Conservation (phyloP, 2,797 vertebrate genomes). For the Bucorvus abyssinicus region DNA sequence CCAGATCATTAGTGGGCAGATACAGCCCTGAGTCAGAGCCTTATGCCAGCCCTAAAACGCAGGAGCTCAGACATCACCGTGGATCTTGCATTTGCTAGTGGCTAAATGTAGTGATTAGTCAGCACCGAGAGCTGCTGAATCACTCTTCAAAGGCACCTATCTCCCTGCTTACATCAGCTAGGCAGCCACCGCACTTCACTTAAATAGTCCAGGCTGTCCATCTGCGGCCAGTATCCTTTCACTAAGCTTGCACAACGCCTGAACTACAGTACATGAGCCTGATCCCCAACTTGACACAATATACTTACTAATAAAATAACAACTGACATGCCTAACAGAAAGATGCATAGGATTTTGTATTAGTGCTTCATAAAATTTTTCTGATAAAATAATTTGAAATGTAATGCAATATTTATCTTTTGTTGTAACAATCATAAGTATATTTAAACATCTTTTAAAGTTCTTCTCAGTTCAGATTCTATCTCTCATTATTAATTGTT, state of each 20-base stretch:
- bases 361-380: background rate
- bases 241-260: background rate
- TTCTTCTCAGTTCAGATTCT: background rate
- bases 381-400: background rate
- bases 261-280: rapidly evolving
- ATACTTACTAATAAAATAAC: background rate
- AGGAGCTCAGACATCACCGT: constrained; percentile 55
- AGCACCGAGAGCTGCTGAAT: constrained; percentile 67
- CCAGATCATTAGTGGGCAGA: constrained; percentile 57
- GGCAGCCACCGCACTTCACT: constrained; percentile 8
- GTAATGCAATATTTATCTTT: background rate
- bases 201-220: background rate
- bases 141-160: constrained; percentile 71
- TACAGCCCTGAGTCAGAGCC: constrained; percentile 60
- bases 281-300: background rate
- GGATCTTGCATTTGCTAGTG: constrained; percentile 64
- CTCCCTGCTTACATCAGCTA: constrained; percentile 65
- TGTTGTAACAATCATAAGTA: background rate
- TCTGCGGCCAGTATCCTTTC: background rate
- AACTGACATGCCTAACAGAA: background rate
- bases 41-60: constrained; percentile 63
- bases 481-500: constrained; percentile 15
- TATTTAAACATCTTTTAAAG: background rate
- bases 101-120: constrained; percentile 69
- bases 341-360: background rate